Conservation (phyloP, 2,888 invertebrate species). For the Tetragonisca angustula region DNA sequence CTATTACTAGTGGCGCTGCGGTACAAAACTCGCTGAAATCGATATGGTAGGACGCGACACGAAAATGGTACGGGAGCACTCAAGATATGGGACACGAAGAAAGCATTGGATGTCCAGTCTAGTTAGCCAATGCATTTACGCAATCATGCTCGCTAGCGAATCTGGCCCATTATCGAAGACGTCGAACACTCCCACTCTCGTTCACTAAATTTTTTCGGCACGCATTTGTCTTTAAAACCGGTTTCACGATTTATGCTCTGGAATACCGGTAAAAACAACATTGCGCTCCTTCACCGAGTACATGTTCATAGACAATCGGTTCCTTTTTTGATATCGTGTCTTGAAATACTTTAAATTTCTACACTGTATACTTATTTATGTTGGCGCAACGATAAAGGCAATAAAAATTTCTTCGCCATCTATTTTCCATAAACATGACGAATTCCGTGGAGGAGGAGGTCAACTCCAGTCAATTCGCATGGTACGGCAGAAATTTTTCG, state of each 20-base stretch:
- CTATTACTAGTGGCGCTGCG: too few relatives aligned
- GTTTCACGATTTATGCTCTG: constrained; percentile 47
- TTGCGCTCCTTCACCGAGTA: constrained; percentile 10
- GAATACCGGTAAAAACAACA: constrained; percentile 48
- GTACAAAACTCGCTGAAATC: too few relatives aligned
- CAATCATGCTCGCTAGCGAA: not conserved
- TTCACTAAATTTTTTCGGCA: constrained; percentile 26
- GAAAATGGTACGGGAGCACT: too few relatives aligned
- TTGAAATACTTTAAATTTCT: not conserved
- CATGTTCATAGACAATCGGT: constrained; percentile 15
- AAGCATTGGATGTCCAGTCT: too few relatives aligned
- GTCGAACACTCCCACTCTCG: not conserved
- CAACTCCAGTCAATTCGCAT: constrained; percentile 19
- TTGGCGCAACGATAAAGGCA: not conserved
- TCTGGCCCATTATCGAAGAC: not conserved
- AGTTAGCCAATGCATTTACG: not conserved
- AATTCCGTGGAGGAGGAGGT: not conserved
- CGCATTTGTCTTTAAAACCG: constrained; percentile 43
- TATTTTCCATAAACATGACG: not conserved
- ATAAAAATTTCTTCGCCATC: not conserved
- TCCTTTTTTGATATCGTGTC: not conserved
- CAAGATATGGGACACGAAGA: too few relatives aligned
- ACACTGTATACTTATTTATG: not conserved
- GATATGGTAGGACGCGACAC: too few relatives aligned
- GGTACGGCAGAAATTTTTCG: constrained; percentile 44